Evolutionary conservation across 1,140 invertebrate genomes (phyloP).

Genomic region (Potamilus streckersoni): DNA sequence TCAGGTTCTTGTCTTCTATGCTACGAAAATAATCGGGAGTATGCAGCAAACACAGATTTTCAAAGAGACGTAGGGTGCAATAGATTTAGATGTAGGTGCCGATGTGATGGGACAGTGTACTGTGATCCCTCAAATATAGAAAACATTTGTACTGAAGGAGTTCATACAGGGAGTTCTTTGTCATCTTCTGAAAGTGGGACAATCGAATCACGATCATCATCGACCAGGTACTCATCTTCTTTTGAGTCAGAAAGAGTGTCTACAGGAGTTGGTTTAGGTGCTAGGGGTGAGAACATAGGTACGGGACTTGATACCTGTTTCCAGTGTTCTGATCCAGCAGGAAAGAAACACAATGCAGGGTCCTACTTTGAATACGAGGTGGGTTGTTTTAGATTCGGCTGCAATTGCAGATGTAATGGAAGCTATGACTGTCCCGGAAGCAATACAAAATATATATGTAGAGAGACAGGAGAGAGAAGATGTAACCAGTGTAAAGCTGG

Average conservation of each 20-base stretch:
- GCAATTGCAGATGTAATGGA: conserved; percentile 42
- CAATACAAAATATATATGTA: conserved; percentile 32
- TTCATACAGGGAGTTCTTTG: no score
- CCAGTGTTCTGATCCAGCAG: background rate
- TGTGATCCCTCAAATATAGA: conserved; percentile 31
- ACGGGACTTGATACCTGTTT: background rate
- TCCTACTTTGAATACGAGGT: conserved; percentile 28
- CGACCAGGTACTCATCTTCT: no score
- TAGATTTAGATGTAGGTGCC: conserved; percentile 36
- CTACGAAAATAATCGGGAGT: conserved; percentile 22
- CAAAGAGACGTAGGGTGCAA: conserved; percentile 28
- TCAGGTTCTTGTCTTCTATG: background rate
- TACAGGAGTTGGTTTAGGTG: no score
- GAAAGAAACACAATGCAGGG: background rate
- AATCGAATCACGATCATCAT: no score
- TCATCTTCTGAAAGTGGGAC: no score
- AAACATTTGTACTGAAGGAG: conserved; percentile 30
- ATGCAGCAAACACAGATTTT: conserved; percentile 33
- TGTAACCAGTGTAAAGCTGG: conserved; percentile 35
- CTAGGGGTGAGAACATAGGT: no score
- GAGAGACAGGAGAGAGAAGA: background rate
- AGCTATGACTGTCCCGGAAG: conserved; percentile 33
- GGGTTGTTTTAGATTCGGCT: conserved; percentile 37
- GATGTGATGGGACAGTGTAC: conserved; percentile 36
- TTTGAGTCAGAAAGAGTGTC: no score